phyloP scores from a whole-genome alignment of 2,888 invertebrate species.

The Petrophora chlorosata region DNA sequence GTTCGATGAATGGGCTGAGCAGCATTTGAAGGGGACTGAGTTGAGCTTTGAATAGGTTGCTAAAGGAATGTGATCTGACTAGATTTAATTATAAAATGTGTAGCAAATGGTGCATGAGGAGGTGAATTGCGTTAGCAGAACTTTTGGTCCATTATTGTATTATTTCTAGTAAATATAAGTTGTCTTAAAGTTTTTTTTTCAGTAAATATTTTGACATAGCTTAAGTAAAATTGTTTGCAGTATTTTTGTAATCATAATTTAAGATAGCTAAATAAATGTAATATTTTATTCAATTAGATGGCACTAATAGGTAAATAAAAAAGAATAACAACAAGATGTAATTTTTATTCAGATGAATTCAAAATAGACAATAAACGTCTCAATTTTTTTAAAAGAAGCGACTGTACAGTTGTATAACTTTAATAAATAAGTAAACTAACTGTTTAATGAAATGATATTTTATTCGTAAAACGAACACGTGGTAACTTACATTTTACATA shows the following conservation, averaged over 20 bases:
- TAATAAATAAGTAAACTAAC: slow-evolving; percentile 18
- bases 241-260: too few relatives aligned
- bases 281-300: background rate
- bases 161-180: too few relatives aligned
- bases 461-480: slow-evolving; percentile 39
- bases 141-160: too few relatives aligned
- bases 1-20: slow-evolving; percentile 89
- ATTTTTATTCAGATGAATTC: slow-evolving; percentile 23
- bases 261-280: too few relatives aligned
- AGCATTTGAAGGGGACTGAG: slow-evolving; percentile 85
- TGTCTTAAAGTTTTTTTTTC: too few relatives aligned
- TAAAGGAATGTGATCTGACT: background rate
- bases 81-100: background rate
- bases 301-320: slow-evolving; percentile 14
- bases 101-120: too few relatives aligned
- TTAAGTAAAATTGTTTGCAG: too few relatives aligned
- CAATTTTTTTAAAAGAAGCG: slow-evolving; percentile 28
- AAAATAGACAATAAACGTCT: slow-evolving; percentile 16
- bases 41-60: slow-evolving; percentile 80
- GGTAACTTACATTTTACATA: slow-evolving; percentile 8
- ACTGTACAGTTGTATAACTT: slow-evolving; percentile 24
- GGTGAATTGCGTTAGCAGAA: too few relatives aligned
- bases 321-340: slow-evolving; percentile 26
- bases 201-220: too few relatives aligned
- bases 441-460: slow-evolving; percentile 27